Conservation (phyloP, 2,113 vertebrate genomes). For the Oenanthe oenanthe region DNA sequence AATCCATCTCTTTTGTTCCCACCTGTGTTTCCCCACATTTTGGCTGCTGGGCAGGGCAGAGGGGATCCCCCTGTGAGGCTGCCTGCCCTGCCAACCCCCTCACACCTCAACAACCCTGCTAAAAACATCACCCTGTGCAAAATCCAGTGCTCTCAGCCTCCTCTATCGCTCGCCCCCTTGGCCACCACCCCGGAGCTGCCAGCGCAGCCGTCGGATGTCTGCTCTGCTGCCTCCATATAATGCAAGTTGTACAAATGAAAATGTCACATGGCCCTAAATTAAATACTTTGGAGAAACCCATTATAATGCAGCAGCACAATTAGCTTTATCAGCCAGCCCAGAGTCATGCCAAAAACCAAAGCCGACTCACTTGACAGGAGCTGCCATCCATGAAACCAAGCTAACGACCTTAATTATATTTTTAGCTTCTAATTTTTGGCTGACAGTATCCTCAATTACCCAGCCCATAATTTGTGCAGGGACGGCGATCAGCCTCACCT, state of each 20-base stretch:
- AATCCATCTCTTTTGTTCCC: background rate
- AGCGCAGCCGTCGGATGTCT: background rate
- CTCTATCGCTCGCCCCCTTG: background rate
- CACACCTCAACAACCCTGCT: background rate
- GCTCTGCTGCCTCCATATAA: slow-evolving; percentile 32
- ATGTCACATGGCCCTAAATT: slow-evolving; percentile 22
- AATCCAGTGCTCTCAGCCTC: background rate
- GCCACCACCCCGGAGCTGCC: background rate
- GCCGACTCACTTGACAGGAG: slow-evolving; percentile 47
- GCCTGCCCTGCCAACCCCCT: background rate
- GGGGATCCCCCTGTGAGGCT: background rate
- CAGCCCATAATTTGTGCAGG: slow-evolving; percentile 30
- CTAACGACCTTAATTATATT: slow-evolving; percentile 54
- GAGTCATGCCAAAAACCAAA: slow-evolving; percentile 52
- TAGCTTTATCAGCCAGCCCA: slow-evolving; percentile 54
- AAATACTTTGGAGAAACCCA: slow-evolving; percentile 43
- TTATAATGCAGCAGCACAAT: slow-evolving; percentile 38
- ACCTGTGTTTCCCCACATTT: background rate
- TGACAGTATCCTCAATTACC: slow-evolving; percentile 36
- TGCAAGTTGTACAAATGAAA: background rate
- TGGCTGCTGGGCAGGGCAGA: background rate
- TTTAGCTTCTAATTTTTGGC: slow-evolving; percentile 64
- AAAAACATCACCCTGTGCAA: background rate
- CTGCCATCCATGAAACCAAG: slow-evolving; percentile 55
- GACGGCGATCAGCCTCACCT: slow-evolving; percentile 4